Base-by-base conservation (phyloP, 2,797 vertebrate genomes). In the Petrocephalus schoutedeni region DNA sequence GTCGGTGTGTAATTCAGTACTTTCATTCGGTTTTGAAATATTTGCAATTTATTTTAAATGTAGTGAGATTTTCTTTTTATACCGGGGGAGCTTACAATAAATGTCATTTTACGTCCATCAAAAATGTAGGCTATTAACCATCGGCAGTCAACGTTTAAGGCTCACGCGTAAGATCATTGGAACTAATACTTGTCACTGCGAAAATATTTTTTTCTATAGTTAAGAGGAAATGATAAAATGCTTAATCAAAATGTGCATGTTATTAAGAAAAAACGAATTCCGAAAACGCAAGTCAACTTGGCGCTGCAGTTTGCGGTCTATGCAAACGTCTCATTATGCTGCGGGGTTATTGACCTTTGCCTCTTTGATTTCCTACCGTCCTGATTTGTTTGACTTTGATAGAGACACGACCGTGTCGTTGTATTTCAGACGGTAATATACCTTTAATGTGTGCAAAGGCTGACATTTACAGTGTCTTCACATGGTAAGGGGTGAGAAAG, bases 11-110 rank as follows among this genome's bases (percentile, higher is more conserved):
- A 23, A 85, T 85, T 85, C 49, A n/a, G 10, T 59, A 45, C 19
- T 86, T 86, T 86, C 36, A 86, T 86, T 85, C 32, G 8, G 54
- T 57, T 51, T 54, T 86, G 32, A 86, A 86, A 86, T 41, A 36
- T 86, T 57, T 85, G 23, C 57, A 28, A 85, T 59, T 80, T 59
- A 86, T 85, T 56, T 85, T 16, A 12, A 36, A 71, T 58, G 28
- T 32, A 57, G 21, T 8, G 19, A 59, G 21, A 86, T 8, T 58
- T 32, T 80, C 10, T 58, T 86, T 36, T 84, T 8, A 58, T 6
- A 28, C 56, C 53, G 19, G 45, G 21, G 4, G 23, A 54, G 82
- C 82, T 28, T 54, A 85, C 23, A 85, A 2, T 83, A 83, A 49
- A 8, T 56, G n/a, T 51, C 21, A 32, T 85, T 85, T 85, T 36